phyloP scores from a whole-genome alignment of 2,113 vertebrate genomes.

The Laticauda colubrina region DNA sequence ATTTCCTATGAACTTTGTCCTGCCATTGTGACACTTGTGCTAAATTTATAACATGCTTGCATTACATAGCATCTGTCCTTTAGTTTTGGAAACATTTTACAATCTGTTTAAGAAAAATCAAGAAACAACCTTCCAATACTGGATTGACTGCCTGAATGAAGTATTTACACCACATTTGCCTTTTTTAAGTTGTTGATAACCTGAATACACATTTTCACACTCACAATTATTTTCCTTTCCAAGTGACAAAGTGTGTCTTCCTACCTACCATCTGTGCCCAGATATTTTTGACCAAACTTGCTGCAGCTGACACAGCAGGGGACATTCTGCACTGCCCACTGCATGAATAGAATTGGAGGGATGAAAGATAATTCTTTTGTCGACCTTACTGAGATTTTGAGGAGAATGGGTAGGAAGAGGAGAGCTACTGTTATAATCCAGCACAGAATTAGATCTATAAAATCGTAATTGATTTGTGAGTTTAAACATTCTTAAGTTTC shows the following conservation, averaged over 20 bases:
- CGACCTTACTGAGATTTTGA: conserved; percentile 9
- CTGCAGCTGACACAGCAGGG: conserved; percentile 6
- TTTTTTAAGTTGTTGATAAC: not conserved
- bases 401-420: not conserved
- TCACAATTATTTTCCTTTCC: conserved; percentile 47
- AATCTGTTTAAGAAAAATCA: conserved; percentile 18
- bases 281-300: conserved; percentile 9
- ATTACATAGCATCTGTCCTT: not conserved
- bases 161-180: conserved; percentile 48
- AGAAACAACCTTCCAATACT: conserved; percentile 31
- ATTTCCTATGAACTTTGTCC: not conserved
- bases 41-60: not conserved
- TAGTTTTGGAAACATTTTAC: not conserved
- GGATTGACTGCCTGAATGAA: conserved; percentile 38
- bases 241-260: conserved; percentile 34
- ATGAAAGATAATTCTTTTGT: not conserved
- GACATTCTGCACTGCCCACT: conserved; percentile 12
- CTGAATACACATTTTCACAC: conserved; percentile 15
- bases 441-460: not conserved
- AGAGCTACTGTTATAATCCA: not conserved
- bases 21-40: not conserved
- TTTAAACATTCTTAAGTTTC: not conserved
- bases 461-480: not conserved
- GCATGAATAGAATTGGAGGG: not conserved
- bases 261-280: not conserved